Conservation (phyloP, 2,797 vertebrate genomes). For the Poeciliopsis paucimaculata region DNA sequence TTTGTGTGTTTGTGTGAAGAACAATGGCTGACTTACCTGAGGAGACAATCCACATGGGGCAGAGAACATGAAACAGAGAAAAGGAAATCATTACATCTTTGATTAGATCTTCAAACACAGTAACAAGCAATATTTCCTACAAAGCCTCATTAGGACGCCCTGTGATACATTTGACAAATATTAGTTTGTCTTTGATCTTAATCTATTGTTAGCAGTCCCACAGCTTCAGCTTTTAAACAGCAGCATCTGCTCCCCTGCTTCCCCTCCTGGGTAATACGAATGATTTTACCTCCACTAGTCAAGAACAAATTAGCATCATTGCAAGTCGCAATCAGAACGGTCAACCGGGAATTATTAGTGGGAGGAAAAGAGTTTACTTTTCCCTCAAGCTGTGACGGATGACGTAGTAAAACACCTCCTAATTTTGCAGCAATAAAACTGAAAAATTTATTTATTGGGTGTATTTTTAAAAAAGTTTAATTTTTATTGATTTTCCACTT, state of each 20-base stretch:
- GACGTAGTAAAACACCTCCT: neutral
- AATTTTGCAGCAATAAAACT: neutral
- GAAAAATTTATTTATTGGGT: neutral
- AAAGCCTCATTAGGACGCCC: conserved; percentile 17
- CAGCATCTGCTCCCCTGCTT: conserved; percentile 26
- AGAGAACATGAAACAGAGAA: conserved; percentile 51
- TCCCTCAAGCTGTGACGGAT: conserved; percentile 56
- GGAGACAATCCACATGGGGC: conserved; percentile 39
- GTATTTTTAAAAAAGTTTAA: no score
- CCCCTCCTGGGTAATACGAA: conserved; percentile 46
- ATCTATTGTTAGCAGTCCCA: conserved; percentile 44
- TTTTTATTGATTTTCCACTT: no score
- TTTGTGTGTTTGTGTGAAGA: conserved; percentile 16
- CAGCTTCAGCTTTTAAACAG: conserved; percentile 34
- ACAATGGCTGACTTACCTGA: conserved; percentile 66
- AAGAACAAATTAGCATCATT: conserved; percentile 75
- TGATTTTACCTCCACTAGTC: conserved; percentile 70
- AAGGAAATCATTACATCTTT: conserved; percentile 43
- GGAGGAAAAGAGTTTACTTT: conserved; percentile 68
- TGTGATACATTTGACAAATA: conserved; percentile 34
- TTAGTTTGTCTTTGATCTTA: conserved; percentile 44
- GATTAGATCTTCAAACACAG: conserved; percentile 29
- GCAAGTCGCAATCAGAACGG: conserved; percentile 54
- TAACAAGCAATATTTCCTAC: conserved; percentile 14
- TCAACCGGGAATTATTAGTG: conserved; percentile 66